Conservation (phyloP, 2,113 vertebrate species). For the Nibea coibor region DNA sequence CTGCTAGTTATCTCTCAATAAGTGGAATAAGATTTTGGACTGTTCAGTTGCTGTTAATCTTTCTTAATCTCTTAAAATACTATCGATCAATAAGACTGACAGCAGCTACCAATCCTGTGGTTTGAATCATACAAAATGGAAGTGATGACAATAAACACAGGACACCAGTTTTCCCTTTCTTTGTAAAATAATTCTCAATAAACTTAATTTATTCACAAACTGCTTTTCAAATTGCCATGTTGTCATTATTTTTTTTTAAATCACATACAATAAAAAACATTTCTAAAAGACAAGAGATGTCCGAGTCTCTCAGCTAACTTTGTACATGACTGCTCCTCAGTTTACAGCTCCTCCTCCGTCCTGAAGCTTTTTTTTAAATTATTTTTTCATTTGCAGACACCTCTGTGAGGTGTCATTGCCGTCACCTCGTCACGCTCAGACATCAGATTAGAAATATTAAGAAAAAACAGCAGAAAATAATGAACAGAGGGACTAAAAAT, state of each 20-base stretch:
- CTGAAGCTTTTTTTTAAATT: constrained; percentile 19
- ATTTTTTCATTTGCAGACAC: constrained; percentile 57
- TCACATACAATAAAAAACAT: constrained; percentile 86
- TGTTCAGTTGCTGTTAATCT: neutral
- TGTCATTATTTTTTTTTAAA: constrained; percentile 72
- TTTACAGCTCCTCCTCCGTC: constrained; percentile 9
- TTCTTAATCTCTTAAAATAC: too few relatives aligned
- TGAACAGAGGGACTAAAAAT: constrained; percentile 71
- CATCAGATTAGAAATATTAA: constrained; percentile 79
- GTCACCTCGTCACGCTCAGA: constrained; percentile 63
- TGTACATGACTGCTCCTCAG: constrained; percentile 68
- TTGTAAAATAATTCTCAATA: constrained; percentile 88
- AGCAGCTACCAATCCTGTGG: neutral
- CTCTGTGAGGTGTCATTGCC: constrained; percentile 50
- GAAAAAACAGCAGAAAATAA: constrained; percentile 76
- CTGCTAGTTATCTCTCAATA: too few relatives aligned
- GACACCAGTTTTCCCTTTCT: constrained; percentile 64
- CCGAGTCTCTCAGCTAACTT: constrained; percentile 74
- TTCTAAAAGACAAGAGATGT: constrained; percentile 82
- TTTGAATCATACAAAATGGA: neutral
- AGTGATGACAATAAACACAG: constrained; percentile 42
- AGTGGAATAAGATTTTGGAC: too few relatives aligned
- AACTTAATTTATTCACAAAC: constrained; percentile 88
- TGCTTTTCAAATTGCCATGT: constrained; percentile 79
- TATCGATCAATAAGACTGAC: neutral